Base-by-base conservation (phyloP, 2,888 invertebrate genomes). In the Busseola fusca region DNA sequence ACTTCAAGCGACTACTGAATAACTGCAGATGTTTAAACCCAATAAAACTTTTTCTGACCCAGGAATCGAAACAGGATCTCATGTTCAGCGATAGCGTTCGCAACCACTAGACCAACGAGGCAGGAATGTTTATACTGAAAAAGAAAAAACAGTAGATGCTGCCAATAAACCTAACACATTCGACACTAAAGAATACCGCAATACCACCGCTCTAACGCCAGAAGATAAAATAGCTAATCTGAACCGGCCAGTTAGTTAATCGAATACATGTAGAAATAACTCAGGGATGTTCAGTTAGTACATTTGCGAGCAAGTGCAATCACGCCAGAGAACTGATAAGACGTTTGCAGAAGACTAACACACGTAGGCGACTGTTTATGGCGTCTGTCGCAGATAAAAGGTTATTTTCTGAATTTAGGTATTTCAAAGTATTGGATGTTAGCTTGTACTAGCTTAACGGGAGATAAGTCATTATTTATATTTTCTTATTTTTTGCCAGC, bases 301-400 rank as follows among this genome's bases (percentile, higher is more conserved):
- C 74, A 73, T 72, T 71, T 76, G 77, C 76, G 56, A 73, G 84
- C 81, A 81, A 81, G 63, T 77, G 78, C 84, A 82, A 84, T 82
- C 81, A 74, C 67, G 67, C 65, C 40, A 57, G 64, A 27, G 45
- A 62, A 56, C 73, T 65, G 81, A 84, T 82, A 84, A 81, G 57
- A 63, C n/a, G 37, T 71, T 65, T 69, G 68, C 71, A 72, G 50
- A 71, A 64, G 65, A 69, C 69, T 58, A 64, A 52, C 62, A 52
- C 62, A 73, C 78, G 84, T 81, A 75, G 82, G 81, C 71, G 84
- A 65, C 37, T 69, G 74, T 75, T 78, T 82, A 84, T 78, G 68
- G 42, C 60, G 60, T 71, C 74, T 78, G 73, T 69, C 65, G 37
- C 37, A 76, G 85, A 83, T 84, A 83, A 76, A 79, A 76, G 67